Conservation (phyloP, 2,888 invertebrate genomes). For the Pollenia labialis region DNA sequence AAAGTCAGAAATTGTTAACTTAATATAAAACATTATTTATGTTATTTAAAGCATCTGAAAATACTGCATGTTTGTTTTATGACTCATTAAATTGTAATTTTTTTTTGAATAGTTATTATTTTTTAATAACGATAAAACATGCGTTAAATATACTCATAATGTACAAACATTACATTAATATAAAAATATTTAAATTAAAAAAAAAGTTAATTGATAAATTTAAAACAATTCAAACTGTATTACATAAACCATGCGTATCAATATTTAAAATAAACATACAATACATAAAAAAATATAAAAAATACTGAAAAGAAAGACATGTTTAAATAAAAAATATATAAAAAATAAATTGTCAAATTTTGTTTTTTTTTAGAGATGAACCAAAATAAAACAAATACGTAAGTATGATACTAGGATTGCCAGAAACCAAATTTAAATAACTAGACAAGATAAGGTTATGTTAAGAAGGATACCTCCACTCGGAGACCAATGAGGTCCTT, state of each 20-base stretch:
- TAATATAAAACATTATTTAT: too few species aligned
- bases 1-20: too few species aligned
- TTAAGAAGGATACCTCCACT: too few species aligned
- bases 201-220: conserved; percentile 47
- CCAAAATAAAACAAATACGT: background rate
- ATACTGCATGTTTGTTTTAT: too few species aligned
- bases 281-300: conserved; percentile 31
- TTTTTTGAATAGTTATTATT: background rate
- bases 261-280: conserved; percentile 41
- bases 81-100: background rate
- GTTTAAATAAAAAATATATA: conserved; percentile 48
- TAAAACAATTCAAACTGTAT: conserved; percentile 38
- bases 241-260: conserved; percentile 59
- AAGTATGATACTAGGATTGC: too few species aligned
- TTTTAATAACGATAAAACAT: background rate
- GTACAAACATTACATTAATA: conserved; percentile 5
- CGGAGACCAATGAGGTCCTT: too few species aligned
- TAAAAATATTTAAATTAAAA: conserved; percentile 26
- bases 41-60: too few species aligned
- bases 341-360: conserved; percentile 3
- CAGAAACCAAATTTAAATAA: too few species aligned
- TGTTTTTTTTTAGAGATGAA: background rate
- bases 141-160: conserved; percentile 17
- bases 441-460: too few species aligned
- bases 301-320: conserved; percentile 33